phyloP scores from a whole-genome alignment of 2,797 vertebrate species.

The Sarcoramphus papa region DNA sequence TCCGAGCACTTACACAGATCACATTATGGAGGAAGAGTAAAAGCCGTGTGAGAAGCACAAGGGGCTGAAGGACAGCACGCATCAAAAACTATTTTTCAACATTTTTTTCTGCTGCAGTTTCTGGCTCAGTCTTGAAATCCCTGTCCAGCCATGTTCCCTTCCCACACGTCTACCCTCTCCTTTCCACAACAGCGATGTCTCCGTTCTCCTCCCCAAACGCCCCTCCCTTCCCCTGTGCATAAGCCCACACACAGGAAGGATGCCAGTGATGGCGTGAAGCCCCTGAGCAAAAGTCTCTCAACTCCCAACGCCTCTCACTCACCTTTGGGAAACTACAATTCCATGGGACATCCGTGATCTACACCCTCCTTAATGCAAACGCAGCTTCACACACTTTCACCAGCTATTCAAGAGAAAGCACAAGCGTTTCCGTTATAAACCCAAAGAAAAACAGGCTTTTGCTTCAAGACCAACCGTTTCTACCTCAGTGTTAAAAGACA shows the following conservation, averaged over 20 bases:
- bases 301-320: not conserved
- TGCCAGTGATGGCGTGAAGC: accelerated
- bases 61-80: not conserved
- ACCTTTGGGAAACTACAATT: not conserved
- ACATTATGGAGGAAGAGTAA: not conserved
- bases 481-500: not conserved
- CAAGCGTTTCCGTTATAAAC: not conserved
- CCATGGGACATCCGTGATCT: accelerated
- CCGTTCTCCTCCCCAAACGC: not conserved
- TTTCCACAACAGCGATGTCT: accelerated
- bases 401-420: not conserved
- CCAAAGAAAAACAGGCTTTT: not conserved
- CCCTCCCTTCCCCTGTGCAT: not conserved
- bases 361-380: not conserved
- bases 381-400: not conserved
- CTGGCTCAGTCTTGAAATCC: not conserved
- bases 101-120: not conserved
- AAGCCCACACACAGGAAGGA: not conserved
- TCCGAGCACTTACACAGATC: not conserved
- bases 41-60: accelerated
- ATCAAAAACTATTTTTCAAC: not conserved
- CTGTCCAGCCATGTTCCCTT: not conserved
- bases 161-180: not conserved
- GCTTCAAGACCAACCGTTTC: not conserved
- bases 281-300: not conserved